Percentiles rank a stretch among this genome's conserved stretches.
These are phyloP conservation scores for Clitarchus hookeri DNA, from an alignment of 2,888 invertebrate genomes.

Conservation along the genomic window DNA sequence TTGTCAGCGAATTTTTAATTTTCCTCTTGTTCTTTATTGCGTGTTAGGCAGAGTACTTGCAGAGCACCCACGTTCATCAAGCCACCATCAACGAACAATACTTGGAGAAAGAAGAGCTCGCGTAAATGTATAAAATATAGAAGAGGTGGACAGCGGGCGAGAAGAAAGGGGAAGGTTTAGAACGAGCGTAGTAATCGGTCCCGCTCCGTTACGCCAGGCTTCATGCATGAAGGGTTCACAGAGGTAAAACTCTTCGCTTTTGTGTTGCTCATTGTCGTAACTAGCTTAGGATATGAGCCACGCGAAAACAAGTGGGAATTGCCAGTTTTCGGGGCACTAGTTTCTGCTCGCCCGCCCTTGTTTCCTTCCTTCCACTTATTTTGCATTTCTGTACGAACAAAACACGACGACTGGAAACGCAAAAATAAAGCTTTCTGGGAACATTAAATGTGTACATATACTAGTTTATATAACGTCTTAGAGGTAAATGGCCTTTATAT, in stretches of 20 bases:
- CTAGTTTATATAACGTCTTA: too few relatives aligned
- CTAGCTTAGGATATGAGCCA: slow-evolving; percentile 20
- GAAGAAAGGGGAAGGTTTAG: neutral
- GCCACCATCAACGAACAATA: neutral
- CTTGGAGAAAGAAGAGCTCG: neutral
- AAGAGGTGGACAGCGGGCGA: neutral
- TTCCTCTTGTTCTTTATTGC: slow-evolving; percentile 9
- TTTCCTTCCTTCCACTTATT: neutral
- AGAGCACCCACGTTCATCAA: neutral
- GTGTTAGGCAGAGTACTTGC: neutral
- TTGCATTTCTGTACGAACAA: neutral
- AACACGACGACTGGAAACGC: neutral
- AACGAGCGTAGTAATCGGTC: neutral
- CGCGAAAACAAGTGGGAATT: neutral
- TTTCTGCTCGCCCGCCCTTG: neutral
- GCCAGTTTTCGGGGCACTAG: neutral
- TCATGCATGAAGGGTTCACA: neutral
- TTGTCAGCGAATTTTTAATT: slow-evolving; percentile 10
- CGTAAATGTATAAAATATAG: neutral
- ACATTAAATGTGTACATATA: too few relatives aligned
- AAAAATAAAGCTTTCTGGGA: too few relatives aligned
- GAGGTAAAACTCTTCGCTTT: neutral
- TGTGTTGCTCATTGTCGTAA: slow-evolving; percentile 3
- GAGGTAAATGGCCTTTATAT: too few relatives aligned
- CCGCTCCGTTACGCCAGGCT: neutral